phyloP scores from a whole-genome alignment of 2,888 invertebrate genomes.

The Epinotia brunnichana region DNA sequence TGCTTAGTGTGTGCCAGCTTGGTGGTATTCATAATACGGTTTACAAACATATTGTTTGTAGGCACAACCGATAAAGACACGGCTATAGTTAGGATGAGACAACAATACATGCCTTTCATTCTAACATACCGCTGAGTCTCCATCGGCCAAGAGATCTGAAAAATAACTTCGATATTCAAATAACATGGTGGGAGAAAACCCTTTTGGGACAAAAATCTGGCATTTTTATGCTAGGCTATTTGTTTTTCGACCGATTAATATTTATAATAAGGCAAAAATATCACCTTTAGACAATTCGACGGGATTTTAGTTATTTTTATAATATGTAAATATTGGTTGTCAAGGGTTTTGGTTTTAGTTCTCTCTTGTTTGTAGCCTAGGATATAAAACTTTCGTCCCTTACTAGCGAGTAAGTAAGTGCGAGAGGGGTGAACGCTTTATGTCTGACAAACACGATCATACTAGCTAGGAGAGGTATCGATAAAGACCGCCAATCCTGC shows the following conservation, averaged over 20 bases:
- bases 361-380: background rate
- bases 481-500: background rate
- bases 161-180: background rate
- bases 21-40: background rate
- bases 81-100: background rate
- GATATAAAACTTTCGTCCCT: no score
- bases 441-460: no score
- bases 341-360: background rate
- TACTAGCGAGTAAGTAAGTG: no score
- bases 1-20: slow-evolving; percentile 3
- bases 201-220: background rate
- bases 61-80: background rate
- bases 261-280: background rate
- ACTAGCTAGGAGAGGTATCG: background rate
- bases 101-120: background rate
- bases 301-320: background rate
- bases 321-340: background rate
- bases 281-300: background rate
- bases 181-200: background rate
- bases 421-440: no score
- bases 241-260: no score
- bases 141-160: background rate
- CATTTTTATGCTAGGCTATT: background rate
- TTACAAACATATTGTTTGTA: background rate
- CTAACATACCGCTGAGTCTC: background rate